Percentiles rank a stretch among this genome's conserved stretches.
phyloP scores from a whole-genome alignment of 53 echinoderm and acorn worm genomes.

The Antedon mediterranea region DNA sequence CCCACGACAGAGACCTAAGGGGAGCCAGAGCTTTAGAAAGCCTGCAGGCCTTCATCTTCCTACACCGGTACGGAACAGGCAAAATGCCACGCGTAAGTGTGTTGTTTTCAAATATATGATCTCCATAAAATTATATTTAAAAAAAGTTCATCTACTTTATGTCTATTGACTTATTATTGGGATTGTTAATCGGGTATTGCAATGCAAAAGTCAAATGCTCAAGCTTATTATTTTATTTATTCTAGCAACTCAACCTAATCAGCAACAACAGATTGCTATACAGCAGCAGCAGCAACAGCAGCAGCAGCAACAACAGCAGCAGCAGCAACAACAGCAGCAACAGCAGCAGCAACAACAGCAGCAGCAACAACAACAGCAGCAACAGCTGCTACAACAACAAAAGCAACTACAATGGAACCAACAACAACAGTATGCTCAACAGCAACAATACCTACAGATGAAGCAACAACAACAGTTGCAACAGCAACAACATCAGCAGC shows the following conservation, averaged over 20 bases:
- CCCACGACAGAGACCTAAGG: conserved; percentile 83
- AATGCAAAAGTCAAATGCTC: too few species aligned
- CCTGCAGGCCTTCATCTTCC: conserved; percentile 20
- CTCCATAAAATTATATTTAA: too few species aligned
- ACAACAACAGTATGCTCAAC: conserved; percentile 40
- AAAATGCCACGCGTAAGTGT: neutral
- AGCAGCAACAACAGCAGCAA: conserved; percentile 21
- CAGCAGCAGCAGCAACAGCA: conserved; percentile 23
- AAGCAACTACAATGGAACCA: conserved; percentile 35
- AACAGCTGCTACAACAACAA: conserved; percentile 29
- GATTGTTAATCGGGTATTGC: too few species aligned
- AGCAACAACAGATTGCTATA: conserved; percentile 19
- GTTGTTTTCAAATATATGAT: too few species aligned
- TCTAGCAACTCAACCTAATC: conserved; percentile 19
- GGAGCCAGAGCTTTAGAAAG: conserved; percentile 28
- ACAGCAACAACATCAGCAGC: neutral
- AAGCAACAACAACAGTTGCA: conserved; percentile 15
- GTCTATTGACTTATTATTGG: too few species aligned
- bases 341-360: conserved; percentile 19
- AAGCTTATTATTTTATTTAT: too few species aligned
- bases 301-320: conserved; percentile 18
- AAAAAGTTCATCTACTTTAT: too few species aligned
- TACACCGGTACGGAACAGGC: conserved; percentile 3
- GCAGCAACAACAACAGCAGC: conserved; percentile 33
- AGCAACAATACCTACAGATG: conserved; percentile 19